Conservation (phyloP, 92 coral and sea anemone genomes). For the Porites lobata region DNA sequence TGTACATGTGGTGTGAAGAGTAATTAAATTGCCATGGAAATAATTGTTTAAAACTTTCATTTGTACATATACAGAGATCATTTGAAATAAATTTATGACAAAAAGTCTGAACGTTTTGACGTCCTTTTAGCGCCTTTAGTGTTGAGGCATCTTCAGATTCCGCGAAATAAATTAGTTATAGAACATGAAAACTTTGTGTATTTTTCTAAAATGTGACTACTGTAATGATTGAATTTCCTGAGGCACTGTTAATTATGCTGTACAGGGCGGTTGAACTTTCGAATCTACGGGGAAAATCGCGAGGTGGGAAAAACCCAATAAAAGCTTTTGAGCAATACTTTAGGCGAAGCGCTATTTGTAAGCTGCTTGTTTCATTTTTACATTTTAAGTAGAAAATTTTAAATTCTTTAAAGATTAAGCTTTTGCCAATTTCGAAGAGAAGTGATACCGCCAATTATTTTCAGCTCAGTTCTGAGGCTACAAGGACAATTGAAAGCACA, state of each 20-base stretch:
- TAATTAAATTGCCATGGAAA: neutral
- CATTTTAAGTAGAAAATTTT: neutral
- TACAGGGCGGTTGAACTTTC: neutral
- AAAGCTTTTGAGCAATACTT: neutral
- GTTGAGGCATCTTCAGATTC: neutral
- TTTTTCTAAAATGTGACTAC: neutral
- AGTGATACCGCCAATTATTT: too few species aligned
- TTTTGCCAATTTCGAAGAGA: too few species aligned
- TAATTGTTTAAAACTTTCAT: neutral
- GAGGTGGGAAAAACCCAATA: neutral
- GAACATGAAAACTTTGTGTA: too few species aligned
- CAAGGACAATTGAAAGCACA: neutral
- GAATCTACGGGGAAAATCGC: neutral
- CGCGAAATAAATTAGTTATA: too few species aligned
- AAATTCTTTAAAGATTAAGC: too few species aligned
- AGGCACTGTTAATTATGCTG: neutral
- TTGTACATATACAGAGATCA: conserved; percentile 15
- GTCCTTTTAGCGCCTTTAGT: neutral
- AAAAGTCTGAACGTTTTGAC: neutral
- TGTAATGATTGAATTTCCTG: neutral
- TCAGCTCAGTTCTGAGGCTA: too few species aligned
- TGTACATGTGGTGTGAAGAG: conserved; percentile 5
- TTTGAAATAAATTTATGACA: conserved; percentile 5
- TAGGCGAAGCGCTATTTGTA: too few species aligned
- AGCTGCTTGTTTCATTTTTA: too few species aligned